Evolutionary conservation across 1,140 invertebrate species (phyloP), one percentile per base, ranked within the genome.

Genomic region (Harlomillsia oculata): DNA sequence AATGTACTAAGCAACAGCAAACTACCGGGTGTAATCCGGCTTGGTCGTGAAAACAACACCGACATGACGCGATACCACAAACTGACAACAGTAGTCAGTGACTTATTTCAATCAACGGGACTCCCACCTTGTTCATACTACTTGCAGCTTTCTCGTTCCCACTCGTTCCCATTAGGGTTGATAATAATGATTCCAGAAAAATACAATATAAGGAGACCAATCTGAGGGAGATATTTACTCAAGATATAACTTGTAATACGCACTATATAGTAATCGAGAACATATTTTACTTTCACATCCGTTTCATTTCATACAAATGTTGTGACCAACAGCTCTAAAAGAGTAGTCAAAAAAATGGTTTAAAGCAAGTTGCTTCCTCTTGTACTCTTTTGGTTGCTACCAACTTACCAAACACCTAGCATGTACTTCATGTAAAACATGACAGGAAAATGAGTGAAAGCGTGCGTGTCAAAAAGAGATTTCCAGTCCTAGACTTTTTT

Each of bases 401-500:
- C 36, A 50, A 21, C 20, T 25, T 37, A 23, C 26, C 39, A 36
- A 23, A 14, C 45, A 48, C 34, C 34, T 50, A 23, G 48, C 48
- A 50, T 50, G 34, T 50, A 50, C 48, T 34, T 16, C 30, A 50
- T 37, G 48, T 50, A 39, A 50, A 50, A 50, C 30, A 50, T 36
- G 32, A 50, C 36, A 36, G 48, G 34, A 50, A 37, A 50, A 39
- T 37, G 34, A 50, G 34, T 50, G 48, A 50, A 30, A 37, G 48
- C 36, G 48, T 50, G 48, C 48, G 48, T 50, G 48, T 50, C 48
- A 50, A 50, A 50, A 50, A 37, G 28, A 34, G 28, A 34, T 50
- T 50, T 50, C n/a, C n/a, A 37, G 32, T 30, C 18, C 20, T 26
- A 48, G 29, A 34, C 34, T 50, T 39, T 37, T 37, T 39, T 50